A percentile compares a stretch with the other conserved stretches of the same genome.
Evolutionary conservation across 2,797 vertebrate genomes (phyloP).

Genomic region (Bovichtus diacanthus): DNA sequence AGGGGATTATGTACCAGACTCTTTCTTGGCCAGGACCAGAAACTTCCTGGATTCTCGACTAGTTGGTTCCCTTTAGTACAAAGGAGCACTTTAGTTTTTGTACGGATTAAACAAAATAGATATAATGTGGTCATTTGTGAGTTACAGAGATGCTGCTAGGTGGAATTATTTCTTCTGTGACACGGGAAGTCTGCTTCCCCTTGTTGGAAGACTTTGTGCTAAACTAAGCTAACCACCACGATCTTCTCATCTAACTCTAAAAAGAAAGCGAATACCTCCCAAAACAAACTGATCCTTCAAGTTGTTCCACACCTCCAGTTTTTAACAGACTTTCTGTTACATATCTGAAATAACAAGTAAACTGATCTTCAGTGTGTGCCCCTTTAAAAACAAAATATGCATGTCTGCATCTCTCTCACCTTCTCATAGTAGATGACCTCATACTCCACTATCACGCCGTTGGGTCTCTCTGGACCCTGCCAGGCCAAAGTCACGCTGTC

Average conservation of each 20-base stretch:
- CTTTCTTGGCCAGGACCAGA: neutral
- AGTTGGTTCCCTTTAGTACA: neutral
- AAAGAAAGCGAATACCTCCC: neutral
- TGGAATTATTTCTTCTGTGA: neutral
- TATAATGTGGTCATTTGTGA: neutral
- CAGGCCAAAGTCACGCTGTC: conserved; percentile 90
- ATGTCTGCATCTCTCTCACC: conserved; percentile 72
- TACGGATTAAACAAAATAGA: neutral
- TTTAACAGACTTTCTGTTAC: conserved; percentile 4
- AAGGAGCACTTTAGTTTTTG: neutral
- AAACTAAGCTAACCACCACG: neutral
- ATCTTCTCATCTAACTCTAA: neutral
- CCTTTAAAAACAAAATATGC: conserved; percentile 6
- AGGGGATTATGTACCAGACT: neutral
- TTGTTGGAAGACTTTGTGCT: neutral
- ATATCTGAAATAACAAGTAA: neutral
- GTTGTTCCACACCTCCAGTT: neutral
- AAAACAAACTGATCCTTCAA: neutral
- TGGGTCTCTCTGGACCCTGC: conserved; percentile 88
- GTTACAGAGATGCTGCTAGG: neutral
- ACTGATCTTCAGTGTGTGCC: neutral
- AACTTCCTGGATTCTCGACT: neutral
- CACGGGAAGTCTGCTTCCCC: too few relatives aligned
- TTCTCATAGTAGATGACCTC: conserved; percentile 91
- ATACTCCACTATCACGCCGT: conserved; percentile 87